These are phyloP conservation scores for Syngnathoides biaculeatus DNA, from an alignment of 2,113 vertebrate species.

Conservation along the genomic window DNA sequence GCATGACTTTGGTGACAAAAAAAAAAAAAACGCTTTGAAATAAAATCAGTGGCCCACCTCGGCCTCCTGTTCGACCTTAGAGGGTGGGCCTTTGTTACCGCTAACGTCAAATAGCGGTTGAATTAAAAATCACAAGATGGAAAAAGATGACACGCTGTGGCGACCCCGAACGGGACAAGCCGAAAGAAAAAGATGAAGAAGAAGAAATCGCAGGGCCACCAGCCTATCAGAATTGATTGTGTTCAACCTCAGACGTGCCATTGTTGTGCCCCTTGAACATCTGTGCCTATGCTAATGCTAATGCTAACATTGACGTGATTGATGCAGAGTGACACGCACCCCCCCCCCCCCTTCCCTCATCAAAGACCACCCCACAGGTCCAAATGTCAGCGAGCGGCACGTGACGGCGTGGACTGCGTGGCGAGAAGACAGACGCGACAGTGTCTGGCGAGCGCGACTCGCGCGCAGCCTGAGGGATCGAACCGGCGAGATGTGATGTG, in stretches of 20 bases:
- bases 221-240: neutral
- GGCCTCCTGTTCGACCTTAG: neutral
- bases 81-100: neutral
- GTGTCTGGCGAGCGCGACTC: neutral
- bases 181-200: too few species aligned
- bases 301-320: slow-evolving; percentile 36
- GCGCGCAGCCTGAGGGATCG: neutral
- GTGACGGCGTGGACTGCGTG: slow-evolving; percentile 21
- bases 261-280: neutral
- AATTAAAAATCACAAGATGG: too few species aligned
- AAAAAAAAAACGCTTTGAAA: too few species aligned
- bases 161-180: too few species aligned
- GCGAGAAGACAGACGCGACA: neutral
- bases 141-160: too few species aligned
- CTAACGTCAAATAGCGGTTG: too few species aligned
- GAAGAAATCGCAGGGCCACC: neutral
- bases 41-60: too few species aligned
- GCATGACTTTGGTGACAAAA: neutral
- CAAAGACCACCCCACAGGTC: slow-evolving; percentile 33
- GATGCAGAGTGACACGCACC: slow-evolving; percentile 36
- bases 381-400: slow-evolving; percentile 46
- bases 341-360: slow-evolving; percentile 2
- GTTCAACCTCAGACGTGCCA: neutral
- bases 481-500: slow-evolving; percentile 32
- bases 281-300: neutral